Evolutionary conservation across 2,888 invertebrate genomes (phyloP).

Genomic region (Arge pagana): DNA sequence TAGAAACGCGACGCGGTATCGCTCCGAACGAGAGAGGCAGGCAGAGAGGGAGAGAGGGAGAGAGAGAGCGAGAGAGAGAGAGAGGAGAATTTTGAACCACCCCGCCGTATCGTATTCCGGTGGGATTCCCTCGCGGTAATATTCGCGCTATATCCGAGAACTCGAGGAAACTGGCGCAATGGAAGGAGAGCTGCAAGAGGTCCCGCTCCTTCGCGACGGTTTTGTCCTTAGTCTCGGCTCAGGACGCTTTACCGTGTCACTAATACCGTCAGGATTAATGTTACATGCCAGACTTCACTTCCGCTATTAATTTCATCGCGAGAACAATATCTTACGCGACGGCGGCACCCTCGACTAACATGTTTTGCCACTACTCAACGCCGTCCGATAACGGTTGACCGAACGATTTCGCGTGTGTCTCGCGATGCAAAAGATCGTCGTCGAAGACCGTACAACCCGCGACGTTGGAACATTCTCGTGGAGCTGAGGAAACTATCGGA

Average conservation of each 20-base stretch:
- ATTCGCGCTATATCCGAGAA: slow-evolving; percentile 38
- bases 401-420: too few relatives aligned
- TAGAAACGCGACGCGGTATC: too few relatives aligned
- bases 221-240: slow-evolving; percentile 24
- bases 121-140: slow-evolving; percentile 36
- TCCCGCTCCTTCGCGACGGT: slow-evolving; percentile 27
- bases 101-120: slow-evolving; percentile 20
- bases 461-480: too few relatives aligned
- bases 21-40: too few relatives aligned
- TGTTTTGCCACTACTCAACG: too few relatives aligned
- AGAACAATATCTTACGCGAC: slow-evolving; percentile 50
- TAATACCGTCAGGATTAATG: slow-evolving; percentile 52
- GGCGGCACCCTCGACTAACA: slow-evolving; percentile 32
- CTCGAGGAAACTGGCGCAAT: slow-evolving; percentile 19
- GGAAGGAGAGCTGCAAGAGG: slow-evolving; percentile 27
- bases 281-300: slow-evolving; percentile 45
- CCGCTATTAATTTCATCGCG: slow-evolving; percentile 52
- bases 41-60: too few relatives aligned
- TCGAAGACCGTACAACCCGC: too few relatives aligned
- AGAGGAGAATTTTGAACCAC: too few relatives aligned
- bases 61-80: too few relatives aligned
- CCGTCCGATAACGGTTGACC: too few relatives aligned
- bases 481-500: too few relatives aligned
- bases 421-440: too few relatives aligned
- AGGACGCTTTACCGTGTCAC: slow-evolving; percentile 41